Percentiles rank a stretch among this genome's conserved stretches.
Evolutionary conservation across 2,888 invertebrate species (phyloP).

Genomic region (Selenia dentaria): DNA sequence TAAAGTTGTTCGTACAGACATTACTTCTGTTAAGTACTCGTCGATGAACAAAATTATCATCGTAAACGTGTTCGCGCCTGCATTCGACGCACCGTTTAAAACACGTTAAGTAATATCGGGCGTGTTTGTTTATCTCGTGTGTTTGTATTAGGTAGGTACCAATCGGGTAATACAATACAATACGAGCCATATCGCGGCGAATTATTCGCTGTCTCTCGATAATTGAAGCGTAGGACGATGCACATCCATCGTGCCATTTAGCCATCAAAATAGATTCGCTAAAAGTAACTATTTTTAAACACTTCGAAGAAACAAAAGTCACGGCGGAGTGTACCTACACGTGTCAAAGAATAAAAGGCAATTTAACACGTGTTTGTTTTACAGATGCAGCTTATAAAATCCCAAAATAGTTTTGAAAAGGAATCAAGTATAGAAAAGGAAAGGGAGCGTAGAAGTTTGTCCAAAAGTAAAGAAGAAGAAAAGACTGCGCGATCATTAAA

Average conservation of each 20-base stretch:
- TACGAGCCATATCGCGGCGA: slow-evolving; percentile 3
- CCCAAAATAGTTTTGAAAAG: slow-evolving; percentile 81
- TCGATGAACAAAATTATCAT: slow-evolving; percentile 13
- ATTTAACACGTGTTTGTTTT: slow-evolving; percentile 29
- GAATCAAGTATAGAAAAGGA: slow-evolving; percentile 79
- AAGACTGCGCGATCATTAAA: slow-evolving; percentile 58
- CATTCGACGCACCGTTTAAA: slow-evolving; percentile 23
- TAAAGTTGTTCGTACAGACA: not conserved
- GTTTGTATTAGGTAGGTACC: not conserved
- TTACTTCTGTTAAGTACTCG: not conserved
- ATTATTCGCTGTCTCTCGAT: slow-evolving; percentile 19
- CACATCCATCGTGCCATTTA: slow-evolving; percentile 11
- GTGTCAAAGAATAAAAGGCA: too few species aligned
- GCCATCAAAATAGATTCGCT: slow-evolving; percentile 11
- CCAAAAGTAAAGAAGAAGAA: slow-evolving; percentile 77
- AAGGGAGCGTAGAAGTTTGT: slow-evolving; percentile 72
- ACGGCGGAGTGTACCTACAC: not conserved
- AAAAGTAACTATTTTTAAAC: slow-evolving; percentile 5
- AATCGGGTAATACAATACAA: slow-evolving; percentile 14
- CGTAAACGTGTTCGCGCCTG: slow-evolving; percentile 29
- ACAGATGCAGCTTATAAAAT: slow-evolving; percentile 83
- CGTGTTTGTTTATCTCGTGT: slow-evolving; percentile 23
- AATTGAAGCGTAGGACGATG: slow-evolving; percentile 17
- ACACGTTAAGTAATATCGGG: slow-evolving; percentile 28
- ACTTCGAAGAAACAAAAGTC: not conserved